Conservation (phyloP, 2,113 vertebrate species). For the Thamnophis sirtalis region DNA sequence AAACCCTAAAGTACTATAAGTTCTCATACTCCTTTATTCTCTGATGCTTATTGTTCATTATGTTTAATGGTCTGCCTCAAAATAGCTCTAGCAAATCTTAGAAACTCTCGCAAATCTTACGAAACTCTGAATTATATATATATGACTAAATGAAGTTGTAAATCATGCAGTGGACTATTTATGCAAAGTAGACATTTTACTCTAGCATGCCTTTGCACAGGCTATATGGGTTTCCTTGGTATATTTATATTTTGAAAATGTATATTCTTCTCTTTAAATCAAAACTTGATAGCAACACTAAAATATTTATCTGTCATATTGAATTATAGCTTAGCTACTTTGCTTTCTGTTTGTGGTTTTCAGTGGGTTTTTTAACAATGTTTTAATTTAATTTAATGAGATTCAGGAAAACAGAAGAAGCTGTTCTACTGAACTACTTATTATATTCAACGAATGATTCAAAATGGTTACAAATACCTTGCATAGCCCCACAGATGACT, state of each 20-base stretch:
- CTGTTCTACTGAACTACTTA: neutral
- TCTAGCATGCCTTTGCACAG: neutral
- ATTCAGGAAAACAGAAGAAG: neutral
- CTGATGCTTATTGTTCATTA: neutral
- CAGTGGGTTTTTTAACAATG: neutral
- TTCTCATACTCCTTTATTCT: neutral
- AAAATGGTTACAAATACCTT: slow-evolving; percentile 60
- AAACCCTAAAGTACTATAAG: neutral
- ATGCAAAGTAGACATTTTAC: neutral
- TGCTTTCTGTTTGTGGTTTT: neutral
- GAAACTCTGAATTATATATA: neutral
- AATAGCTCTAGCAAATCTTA: neutral
- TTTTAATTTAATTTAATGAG: neutral
- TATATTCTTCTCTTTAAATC: neutral
- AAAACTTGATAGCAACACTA: neutral
- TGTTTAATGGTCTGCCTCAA: neutral
- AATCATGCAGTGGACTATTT: neutral
- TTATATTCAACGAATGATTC: neutral
- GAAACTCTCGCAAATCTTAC: neutral
- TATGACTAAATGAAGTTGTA: neutral
- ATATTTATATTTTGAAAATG: neutral
- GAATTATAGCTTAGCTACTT: neutral
- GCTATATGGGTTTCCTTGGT: neutral
- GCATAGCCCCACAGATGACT: slow-evolving; percentile 72
- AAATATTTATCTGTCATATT: neutral